These are phyloP conservation scores for Cheilosia impressa DNA, from an alignment of 2,888 invertebrate species.

Conservation along the genomic window DNA sequence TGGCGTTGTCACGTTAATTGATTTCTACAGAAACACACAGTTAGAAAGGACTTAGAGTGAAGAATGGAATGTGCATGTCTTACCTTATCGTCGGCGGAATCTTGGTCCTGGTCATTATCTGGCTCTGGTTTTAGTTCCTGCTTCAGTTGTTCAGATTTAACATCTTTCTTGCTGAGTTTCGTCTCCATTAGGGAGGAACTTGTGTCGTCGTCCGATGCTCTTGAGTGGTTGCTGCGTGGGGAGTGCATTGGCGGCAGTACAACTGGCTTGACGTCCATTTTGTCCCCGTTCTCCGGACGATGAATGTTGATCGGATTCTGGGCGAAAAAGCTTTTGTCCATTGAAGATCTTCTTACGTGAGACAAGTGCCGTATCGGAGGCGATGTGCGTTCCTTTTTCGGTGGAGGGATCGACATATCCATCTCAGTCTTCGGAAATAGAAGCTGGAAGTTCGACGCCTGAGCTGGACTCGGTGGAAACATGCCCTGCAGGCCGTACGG, in stretches of 20 bases:
- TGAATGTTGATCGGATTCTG: conserved; percentile 77
- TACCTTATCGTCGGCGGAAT: conserved; percentile 81
- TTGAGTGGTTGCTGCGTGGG: conserved; percentile 69
- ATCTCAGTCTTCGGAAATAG: conserved; percentile 85
- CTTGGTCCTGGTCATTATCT: conserved; percentile 77
- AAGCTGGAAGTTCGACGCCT: conserved; percentile 84
- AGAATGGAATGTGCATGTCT: conserved; percentile 38
- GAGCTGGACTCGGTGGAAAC: conserved; percentile 85
- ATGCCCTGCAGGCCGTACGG: conserved; percentile 85
- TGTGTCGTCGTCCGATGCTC: conserved; percentile 76
- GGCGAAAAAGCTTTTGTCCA: conserved; percentile 71
- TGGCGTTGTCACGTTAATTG: conserved; percentile 81
- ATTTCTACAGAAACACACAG: conserved; percentile 78
- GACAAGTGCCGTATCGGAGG: conserved; percentile 82
- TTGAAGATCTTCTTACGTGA: conserved; percentile 34
- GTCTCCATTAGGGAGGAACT: conserved; percentile 74
- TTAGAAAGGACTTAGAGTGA: neutral
- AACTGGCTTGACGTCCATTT: conserved; percentile 49
- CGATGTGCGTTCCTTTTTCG: conserved; percentile 84
- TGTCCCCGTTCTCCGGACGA: conserved; percentile 76
- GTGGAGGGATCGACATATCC: conserved; percentile 84
- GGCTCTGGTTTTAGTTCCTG: conserved; percentile 84
- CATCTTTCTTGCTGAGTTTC: conserved; percentile 61
- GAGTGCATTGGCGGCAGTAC: conserved; percentile 49
- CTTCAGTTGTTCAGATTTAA: conserved; percentile 53